These are phyloP conservation scores for Hemistola chrysoprasaria DNA, from an alignment of 2,888 invertebrate genomes.

Conservation along the genomic window DNA sequence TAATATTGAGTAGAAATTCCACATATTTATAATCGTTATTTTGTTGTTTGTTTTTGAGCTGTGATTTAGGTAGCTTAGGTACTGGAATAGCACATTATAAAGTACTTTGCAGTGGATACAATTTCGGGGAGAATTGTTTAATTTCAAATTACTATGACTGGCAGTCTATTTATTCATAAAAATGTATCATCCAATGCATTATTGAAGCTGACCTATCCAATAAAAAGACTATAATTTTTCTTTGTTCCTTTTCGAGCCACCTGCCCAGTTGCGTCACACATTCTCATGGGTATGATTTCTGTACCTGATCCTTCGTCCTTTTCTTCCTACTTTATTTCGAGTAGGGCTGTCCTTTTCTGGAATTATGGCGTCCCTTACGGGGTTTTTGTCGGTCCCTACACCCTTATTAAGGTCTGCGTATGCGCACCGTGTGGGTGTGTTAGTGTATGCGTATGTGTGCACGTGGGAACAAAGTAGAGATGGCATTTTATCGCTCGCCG, in stretches of 20 bases:
- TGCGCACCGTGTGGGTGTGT: slow-evolving; percentile 59
- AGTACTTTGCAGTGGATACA: no score
- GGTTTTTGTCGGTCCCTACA: slow-evolving; percentile 66
- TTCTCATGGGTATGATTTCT: slow-evolving; percentile 68
- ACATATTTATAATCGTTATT: no score
- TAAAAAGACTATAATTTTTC: slow-evolving; percentile 55
- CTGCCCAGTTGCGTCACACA: slow-evolving; percentile 73
- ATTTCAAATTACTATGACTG: no score
- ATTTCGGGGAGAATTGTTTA: no score
- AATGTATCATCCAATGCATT: slow-evolving; percentile 25
- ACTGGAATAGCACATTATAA: no score
- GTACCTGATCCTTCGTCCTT: slow-evolving; percentile 61
- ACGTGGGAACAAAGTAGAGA: slow-evolving; percentile 52
- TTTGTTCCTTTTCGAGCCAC: slow-evolving; percentile 68
- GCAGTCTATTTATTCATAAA: background rate
- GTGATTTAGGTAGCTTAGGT: no score
- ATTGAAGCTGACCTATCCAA: slow-evolving; percentile 65
- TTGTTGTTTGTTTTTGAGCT: slow-evolving; percentile 12
- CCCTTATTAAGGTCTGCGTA: slow-evolving; percentile 67
- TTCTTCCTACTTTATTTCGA: slow-evolving; percentile 38
- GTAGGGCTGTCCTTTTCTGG: slow-evolving; percentile 50
- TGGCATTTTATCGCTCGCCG: slow-evolving; percentile 42
- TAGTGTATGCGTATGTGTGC: slow-evolving; percentile 40
- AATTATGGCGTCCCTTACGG: slow-evolving; percentile 55
- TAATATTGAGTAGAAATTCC: no score